These are phyloP conservation scores for Erythrocercus mccallii DNA, from an alignment of 2,113 vertebrate species.

Conservation along the genomic window DNA sequence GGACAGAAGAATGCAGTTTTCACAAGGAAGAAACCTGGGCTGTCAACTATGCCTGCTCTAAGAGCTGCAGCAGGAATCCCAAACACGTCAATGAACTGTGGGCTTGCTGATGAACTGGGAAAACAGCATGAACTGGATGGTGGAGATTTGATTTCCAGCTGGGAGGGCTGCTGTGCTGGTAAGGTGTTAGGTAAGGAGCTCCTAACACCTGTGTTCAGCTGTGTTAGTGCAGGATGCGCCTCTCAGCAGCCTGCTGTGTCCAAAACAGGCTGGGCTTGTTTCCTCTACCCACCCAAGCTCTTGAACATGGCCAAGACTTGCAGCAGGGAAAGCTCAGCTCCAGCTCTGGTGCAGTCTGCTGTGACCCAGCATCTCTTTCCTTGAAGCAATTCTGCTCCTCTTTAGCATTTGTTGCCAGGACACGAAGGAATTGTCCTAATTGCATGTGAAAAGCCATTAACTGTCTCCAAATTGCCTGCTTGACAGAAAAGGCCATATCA, in stretches of 20 bases:
- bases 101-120: background rate
- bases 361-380: background rate
- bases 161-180: background rate
- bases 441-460: background rate
- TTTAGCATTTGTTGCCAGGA: conserved; percentile 18
- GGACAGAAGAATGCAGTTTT: background rate
- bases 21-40: background rate
- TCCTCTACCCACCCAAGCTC: background rate
- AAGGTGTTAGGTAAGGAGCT: background rate
- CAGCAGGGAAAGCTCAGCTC: background rate
- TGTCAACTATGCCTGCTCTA: background rate
- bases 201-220: accelerated
- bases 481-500: background rate
- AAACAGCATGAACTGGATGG: background rate
- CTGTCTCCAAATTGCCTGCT: background rate
- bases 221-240: background rate
- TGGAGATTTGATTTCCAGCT: background rate
- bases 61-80: background rate
- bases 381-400: background rate
- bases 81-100: background rate
- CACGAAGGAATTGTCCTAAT: conserved; percentile 7
- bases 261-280: background rate
- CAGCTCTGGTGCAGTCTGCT: background rate
- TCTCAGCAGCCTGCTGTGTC: background rate
- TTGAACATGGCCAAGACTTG: background rate